Conservation (phyloP, 2,888 invertebrate species). For the Drosophila bunnanda region DNA sequence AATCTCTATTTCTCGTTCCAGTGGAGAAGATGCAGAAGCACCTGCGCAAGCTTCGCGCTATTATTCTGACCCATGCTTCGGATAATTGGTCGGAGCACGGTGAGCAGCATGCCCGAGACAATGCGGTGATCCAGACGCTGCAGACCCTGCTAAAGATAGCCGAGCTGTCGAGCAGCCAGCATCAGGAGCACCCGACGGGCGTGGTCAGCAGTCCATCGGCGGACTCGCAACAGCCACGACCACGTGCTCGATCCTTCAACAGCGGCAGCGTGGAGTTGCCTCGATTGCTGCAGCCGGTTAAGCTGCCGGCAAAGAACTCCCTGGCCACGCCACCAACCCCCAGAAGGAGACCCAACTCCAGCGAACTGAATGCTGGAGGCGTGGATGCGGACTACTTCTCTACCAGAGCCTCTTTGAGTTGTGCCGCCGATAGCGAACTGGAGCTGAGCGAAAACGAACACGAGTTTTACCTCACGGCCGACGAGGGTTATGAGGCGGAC, state of each 20-base stretch:
- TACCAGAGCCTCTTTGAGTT: constrained; percentile 80
- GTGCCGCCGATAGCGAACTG: constrained; percentile 82
- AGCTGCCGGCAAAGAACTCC: constrained; percentile 73
- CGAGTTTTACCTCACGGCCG: constrained; percentile 82
- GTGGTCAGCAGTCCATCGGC: constrained; percentile 61
- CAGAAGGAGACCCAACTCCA: constrained; percentile 67
- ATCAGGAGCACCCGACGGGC: constrained; percentile 61
- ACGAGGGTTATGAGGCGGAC: constrained; percentile 85
- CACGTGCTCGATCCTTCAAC: constrained; percentile 69
- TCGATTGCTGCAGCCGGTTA: constrained; percentile 59
- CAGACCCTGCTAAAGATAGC: constrained; percentile 84
- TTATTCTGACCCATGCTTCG: constrained; percentile 79
- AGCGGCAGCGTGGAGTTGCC: constrained; percentile 67
- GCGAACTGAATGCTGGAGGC: constrained; percentile 59
- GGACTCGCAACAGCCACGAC: constrained; percentile 47
- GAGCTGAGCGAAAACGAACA: constrained; percentile 84
- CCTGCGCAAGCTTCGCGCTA: constrained; percentile 81
- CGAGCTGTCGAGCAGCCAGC: constrained; percentile 76
- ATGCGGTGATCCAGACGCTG: constrained; percentile 82
- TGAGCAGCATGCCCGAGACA: constrained; percentile 79
- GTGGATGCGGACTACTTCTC: constrained; percentile 82
- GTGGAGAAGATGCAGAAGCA: constrained; percentile 84
- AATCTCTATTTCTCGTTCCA: constrained; percentile 46
- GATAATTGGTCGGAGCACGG: constrained; percentile 76
- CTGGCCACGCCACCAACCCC: constrained; percentile 69